Evolutionary conservation across 2,113 vertebrate species (phyloP), one percentile per base, ranked within the genome.

Genomic region (Amphiprion ocellaris): DNA sequence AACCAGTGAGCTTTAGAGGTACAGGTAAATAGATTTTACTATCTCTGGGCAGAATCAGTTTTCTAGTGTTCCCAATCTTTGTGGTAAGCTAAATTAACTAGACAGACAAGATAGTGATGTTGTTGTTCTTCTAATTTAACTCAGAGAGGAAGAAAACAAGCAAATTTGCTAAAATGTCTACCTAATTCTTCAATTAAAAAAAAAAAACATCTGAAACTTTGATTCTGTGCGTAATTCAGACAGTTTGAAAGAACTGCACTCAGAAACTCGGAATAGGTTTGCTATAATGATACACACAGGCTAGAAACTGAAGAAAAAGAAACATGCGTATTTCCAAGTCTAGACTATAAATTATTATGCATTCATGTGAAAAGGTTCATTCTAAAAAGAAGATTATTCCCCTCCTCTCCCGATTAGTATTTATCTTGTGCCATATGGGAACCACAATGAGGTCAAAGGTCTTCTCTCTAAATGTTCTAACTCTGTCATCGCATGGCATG

Each of bases 371-470:
- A 52, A 62, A 46, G 23, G n/a, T 26, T 55, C 44, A 60, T 81
- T 76, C 69, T 63, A 74, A 77, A 88, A 83, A 67, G 58, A 77
- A 62, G 64, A 63, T 47, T 14, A 14, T 69, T 21, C 41, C 1
- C 24, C 69, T 69, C 69, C 2, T 26, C 60, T 71, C 74, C 75
- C 50, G 3, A 82, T 79, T 69, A 49, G 53, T 77, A 21, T 79
- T 90, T 66, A 87, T 89, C 61, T 67, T 65, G 12, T 53, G 47
- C 53, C 84, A 85, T 60, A 58, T 85, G 69, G 59, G 56, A 69
- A 70, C 56, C 44, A 15, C 64, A 71, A 28, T 53, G 69, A 73
- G 73, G 79, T 68, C 63, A 87, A 87, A 88, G 84, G 84, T 87
- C 69, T 78, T 82, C 86, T 81, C 55, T 74, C 46, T 65, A 72